phyloP scores from a whole-genome alignment of 1,140 invertebrate genomes.

The Drosophila equinoxialis region DNA sequence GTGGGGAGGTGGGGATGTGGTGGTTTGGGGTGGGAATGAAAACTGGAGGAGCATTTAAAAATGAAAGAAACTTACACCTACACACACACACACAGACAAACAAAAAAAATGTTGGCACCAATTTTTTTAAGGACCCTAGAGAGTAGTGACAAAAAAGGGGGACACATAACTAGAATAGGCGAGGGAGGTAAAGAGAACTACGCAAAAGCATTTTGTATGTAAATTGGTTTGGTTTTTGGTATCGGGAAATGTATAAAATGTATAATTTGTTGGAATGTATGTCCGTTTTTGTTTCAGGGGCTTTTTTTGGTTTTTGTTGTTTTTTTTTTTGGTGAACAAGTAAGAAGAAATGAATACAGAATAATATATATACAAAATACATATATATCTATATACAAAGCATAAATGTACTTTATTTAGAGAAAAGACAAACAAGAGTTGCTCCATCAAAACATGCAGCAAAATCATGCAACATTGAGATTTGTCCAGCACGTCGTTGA shows the following conservation, averaged over 20 bases:
- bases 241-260: not conserved
- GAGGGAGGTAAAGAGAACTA: constrained; percentile 5
- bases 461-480: constrained; percentile 79
- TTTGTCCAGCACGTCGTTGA: constrained; percentile 73
- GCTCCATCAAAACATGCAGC: constrained; percentile 40
- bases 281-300: not conserved
- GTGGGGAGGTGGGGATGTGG: not conserved
- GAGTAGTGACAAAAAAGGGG: constrained; percentile 18
- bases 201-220: constrained; percentile 65
- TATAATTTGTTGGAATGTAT: constrained; percentile 38
- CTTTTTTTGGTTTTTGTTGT: not conserved
- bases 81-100: not conserved
- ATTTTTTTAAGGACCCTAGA: constrained; percentile 50
- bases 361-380: constrained; percentile 54
- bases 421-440: constrained; percentile 4
- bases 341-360: constrained; percentile 52
- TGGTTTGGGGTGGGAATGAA: constrained; percentile 3
- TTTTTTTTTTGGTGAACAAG: constrained; percentile 48
- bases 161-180: constrained; percentile 12
- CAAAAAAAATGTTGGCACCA: constrained; percentile 47
- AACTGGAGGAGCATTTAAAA: constrained; percentile 46
- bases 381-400: constrained; percentile 70
- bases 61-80: constrained; percentile 26
- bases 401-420: constrained; percentile 68
- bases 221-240: constrained; percentile 43